A percentile compares a stretch with the other conserved stretches of the same genome.
These are phyloP conservation scores for Saccopteryx leptura DNA, from an alignment of 2,113 vertebrate species.

Conservation along the genomic window DNA sequence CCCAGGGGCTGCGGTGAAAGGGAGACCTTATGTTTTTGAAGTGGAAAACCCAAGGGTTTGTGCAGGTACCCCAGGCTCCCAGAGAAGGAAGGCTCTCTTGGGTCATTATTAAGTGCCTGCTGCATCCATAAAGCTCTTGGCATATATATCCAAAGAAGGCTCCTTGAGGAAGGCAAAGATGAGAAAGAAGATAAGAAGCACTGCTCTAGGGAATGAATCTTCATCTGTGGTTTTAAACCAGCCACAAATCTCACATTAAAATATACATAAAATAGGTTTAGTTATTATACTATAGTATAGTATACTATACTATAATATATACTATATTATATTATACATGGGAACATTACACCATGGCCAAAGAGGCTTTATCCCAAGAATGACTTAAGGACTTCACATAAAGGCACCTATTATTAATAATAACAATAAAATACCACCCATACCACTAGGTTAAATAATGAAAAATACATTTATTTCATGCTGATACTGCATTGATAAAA, in stretches of 20 bases:
- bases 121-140: conserved; percentile 93
- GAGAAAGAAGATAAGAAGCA: background rate
- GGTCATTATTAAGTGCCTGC: conserved; percentile 93
- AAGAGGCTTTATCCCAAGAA: conserved; percentile 23
- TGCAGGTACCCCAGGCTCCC: background rate
- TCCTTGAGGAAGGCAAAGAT: background rate
- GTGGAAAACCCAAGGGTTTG: conserved; percentile 64
- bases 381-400: background rate
- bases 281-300: background rate
- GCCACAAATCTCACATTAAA: conserved; percentile 38
- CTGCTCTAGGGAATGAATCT: background rate
- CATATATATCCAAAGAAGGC: conserved; percentile 38
- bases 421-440: background rate
- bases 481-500: conserved; percentile 30
- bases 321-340: no score
- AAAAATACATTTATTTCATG: conserved; percentile 28
- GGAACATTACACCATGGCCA: background rate
- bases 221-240: background rate
- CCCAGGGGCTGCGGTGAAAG: conserved; percentile 59
- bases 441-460: conserved; percentile 32
- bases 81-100: conserved; percentile 67
- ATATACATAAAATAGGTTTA: background rate
- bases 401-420: conserved; percentile 44
- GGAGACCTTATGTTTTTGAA: conserved; percentile 55
- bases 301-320: no score